These are phyloP conservation scores for Lingula anatina DNA, from an alignment of 2,888 invertebrate genomes.

Conservation along the genomic window DNA sequence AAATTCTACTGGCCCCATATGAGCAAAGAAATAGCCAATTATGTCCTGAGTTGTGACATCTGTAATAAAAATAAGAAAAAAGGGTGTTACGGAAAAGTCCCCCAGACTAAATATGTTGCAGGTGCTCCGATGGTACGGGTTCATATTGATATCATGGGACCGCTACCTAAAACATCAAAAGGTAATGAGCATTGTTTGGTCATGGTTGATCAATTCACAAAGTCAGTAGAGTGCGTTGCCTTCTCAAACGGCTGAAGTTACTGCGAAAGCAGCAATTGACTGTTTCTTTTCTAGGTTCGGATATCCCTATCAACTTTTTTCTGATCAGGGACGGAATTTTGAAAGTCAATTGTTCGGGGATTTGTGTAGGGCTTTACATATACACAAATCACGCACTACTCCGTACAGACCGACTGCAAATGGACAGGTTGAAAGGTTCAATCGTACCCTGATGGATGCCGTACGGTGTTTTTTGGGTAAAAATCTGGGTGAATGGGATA, in stretches of 20 bases:
- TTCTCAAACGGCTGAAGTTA: background rate
- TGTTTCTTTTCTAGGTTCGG: background rate
- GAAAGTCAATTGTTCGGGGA: background rate
- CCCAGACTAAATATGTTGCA: background rate
- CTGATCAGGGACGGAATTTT: background rate
- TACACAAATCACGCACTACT: background rate
- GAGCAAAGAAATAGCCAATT: slow-evolving; percentile 3
- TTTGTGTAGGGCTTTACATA: background rate
- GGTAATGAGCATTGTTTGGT: slow-evolving; percentile 2
- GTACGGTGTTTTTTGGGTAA: background rate
- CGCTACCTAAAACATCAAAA: background rate
- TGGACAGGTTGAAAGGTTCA: background rate
- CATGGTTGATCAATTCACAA: slow-evolving; percentile 5
- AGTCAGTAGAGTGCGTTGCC: background rate
- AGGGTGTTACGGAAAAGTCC: slow-evolving; percentile 2
- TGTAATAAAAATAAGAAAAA: slow-evolving; percentile 7
- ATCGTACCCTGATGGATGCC: slow-evolving; percentile 5
- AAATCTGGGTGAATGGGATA: background rate
- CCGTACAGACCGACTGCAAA: background rate
- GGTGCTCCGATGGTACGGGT: slow-evolving; percentile 1
- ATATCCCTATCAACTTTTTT: background rate
- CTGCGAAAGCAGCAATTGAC: background rate
- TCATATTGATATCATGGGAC: background rate
- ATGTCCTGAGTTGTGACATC: slow-evolving; percentile 1
- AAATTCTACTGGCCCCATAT: slow-evolving; percentile 7